phyloP scores from a whole-genome alignment of 2,113 vertebrate species.

The Hemiscyllium ocellatum region DNA sequence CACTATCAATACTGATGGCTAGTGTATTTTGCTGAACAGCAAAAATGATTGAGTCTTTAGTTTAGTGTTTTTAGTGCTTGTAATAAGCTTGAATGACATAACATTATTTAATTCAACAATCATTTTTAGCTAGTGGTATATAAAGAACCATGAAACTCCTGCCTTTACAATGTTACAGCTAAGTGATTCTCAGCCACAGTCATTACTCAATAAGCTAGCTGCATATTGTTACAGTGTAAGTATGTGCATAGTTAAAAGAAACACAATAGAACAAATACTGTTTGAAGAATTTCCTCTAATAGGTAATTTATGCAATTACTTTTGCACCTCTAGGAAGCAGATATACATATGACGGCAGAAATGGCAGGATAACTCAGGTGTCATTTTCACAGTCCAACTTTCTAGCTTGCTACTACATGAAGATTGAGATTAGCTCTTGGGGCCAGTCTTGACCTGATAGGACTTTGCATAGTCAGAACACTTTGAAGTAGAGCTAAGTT shows the following conservation, averaged over 20 bases:
- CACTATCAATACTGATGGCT: not conserved
- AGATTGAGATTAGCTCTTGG: not conserved
- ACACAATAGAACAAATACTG: not conserved
- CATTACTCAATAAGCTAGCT: not conserved
- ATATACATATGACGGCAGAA: not conserved
- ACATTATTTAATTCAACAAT: not conserved
- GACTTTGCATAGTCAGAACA: not conserved
- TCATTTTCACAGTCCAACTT: not conserved
- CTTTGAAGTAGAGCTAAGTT: not conserved
- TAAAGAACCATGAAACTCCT: not conserved
- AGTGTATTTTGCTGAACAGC: not conserved
- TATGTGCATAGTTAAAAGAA: not conserved
- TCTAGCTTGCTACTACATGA: not conserved
- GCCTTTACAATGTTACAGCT: not conserved
- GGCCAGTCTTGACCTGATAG: not conserved
- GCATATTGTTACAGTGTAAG: not conserved
- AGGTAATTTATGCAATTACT: not conserved
- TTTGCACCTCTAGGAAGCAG: not conserved
- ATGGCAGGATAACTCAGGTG: not conserved
- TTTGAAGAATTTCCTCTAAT: not conserved
- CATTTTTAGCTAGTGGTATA: not conserved
- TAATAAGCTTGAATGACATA: not conserved
- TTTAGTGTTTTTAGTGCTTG: not conserved
- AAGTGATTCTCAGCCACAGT: not conserved
- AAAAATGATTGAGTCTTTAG: constrained; percentile 17